Base-by-base conservation (phyloP, 2,888 invertebrate genomes). In the Nemurella pictetii region DNA sequence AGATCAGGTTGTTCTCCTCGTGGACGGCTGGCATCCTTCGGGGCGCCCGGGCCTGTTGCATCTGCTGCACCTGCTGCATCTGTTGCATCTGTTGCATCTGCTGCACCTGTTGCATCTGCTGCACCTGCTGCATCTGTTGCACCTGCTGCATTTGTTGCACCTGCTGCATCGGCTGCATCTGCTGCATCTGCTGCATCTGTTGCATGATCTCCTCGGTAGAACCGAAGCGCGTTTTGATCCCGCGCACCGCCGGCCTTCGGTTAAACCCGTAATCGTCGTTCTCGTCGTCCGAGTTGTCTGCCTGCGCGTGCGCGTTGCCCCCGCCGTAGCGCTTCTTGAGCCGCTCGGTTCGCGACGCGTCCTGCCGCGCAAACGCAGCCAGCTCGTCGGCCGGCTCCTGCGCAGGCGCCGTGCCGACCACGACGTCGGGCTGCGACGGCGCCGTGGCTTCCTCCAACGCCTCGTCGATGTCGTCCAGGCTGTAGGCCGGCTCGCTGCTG, bases 241-340 rank as follows among this genome's bases (percentile, higher is more conserved):
- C 97, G 0, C 96, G 93, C 0, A 97, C 97, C 0, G 96, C 96
- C 0, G 97, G 97, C n/a, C 97, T 92, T 72, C 96, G 93, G 88
- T 96, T 96, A 90, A 97, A 97, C 0, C 97, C 97, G 88, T 97
- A 97, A 89, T 97, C 97, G 88, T 97, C 96, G 87, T 96, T 95
- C 87, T 96, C 96, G 85, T 95, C 95, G 83, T 95, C 96, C 92
- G 26, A 91, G 91, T 85, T 92, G 92, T 88, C 92, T 91, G 82
- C 89, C 90, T 5, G 91, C 55, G 55, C n/a, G n/a, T n/a, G 20
- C 78, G 73, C 29, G 36, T 81, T 85, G 28, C 83, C 84, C n/a
- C 89, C 89, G 86, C 89, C 90, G 88, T 93, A 93, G 84, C 96
- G 94, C 89, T 96, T 95, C 87, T 96, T 94, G 25, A 97, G 93